A percentile compares a stretch with the other conserved stretches of the same genome.
phyloP scores from a whole-genome alignment of 2,797 vertebrate species.

The Rhinoraja longicauda region DNA sequence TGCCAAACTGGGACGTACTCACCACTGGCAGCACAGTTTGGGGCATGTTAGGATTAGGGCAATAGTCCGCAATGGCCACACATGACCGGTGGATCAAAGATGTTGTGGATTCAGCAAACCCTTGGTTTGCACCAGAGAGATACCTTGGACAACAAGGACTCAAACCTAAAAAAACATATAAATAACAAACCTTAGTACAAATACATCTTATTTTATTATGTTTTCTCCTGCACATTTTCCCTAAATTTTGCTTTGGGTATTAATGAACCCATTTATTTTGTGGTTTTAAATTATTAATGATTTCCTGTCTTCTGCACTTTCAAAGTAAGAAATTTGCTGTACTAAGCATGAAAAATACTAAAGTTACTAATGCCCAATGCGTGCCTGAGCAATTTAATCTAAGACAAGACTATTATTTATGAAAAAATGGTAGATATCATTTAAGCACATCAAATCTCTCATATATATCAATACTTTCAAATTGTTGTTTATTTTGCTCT shows the following conservation, averaged over 20 bases:
- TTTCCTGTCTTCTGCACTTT: not conserved
- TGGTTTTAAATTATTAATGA: not conserved
- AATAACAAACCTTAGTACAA: not conserved
- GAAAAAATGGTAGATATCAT: not conserved
- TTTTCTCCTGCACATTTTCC: not conserved
- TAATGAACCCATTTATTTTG: too few species aligned
- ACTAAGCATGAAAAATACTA: not conserved
- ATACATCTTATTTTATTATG: not conserved
- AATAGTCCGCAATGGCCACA: conserved; percentile 45
- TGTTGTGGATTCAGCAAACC: not conserved
- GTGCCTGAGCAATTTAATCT: not conserved
- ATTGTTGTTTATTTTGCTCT: not conserved
- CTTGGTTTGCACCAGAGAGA: not conserved
- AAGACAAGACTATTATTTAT: not conserved
- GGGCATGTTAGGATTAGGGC: conserved; percentile 47
- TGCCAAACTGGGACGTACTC: conserved; percentile 39
- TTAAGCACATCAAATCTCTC: not conserved
- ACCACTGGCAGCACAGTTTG: conserved; percentile 50
- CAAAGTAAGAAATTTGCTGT: not conserved
- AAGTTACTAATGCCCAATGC: not conserved
- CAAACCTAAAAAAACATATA: not conserved
- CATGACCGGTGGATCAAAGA: conserved; percentile 44
- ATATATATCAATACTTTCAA: not conserved
- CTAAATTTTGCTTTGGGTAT: not conserved
- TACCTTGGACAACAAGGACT: conserved; percentile 37